A percentile compares a stretch with the other conserved stretches of the same genome.
These are phyloP conservation scores for Drosophila azteca DNA, from an alignment of 1,140 invertebrate species.

Conservation along the genomic window DNA sequence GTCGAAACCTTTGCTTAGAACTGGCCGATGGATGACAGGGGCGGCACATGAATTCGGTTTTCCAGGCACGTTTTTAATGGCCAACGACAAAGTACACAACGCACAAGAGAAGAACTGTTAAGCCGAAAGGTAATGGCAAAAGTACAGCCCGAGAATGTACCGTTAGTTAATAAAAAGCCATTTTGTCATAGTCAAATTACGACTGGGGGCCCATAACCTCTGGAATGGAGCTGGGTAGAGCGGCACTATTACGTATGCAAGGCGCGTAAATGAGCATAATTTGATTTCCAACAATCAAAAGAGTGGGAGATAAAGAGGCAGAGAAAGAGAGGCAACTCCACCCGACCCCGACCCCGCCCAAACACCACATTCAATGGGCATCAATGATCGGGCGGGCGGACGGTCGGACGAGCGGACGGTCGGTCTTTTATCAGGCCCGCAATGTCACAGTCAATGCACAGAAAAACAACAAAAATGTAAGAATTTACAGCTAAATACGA, in stretches of 20 bases:
- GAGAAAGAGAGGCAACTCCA: conserved; percentile 7
- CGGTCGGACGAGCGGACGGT: conserved; percentile 9
- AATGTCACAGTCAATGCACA: conserved; percentile 82
- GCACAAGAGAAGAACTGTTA: conserved; percentile 32
- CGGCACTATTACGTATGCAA: conserved; percentile 64
- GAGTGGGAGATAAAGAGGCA: conserved; percentile 10
- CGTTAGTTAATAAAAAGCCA: conserved; percentile 69
- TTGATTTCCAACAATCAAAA: conserved; percentile 33
- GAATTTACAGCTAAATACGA: conserved; percentile 69
- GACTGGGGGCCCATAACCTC: conserved; percentile 19
- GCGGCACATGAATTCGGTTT: conserved; percentile 41
- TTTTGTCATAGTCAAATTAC: conserved; percentile 71
- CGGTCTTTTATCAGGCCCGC: conserved; percentile 32
- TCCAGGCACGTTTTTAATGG: conserved; percentile 67
- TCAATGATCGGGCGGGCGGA: conserved; percentile 19
- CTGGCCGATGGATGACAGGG: not conserved
- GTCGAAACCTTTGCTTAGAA: conserved; percentile 18
- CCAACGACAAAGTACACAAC: conserved; percentile 24
- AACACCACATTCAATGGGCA: conserved; percentile 6
- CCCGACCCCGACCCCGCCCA: not conserved
- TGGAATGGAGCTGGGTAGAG: conserved; percentile 3
- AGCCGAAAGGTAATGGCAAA: conserved; percentile 46
- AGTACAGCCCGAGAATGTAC: conserved; percentile 51
- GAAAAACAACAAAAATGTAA: conserved; percentile 46
- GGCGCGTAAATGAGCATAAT: conserved; percentile 74